Conservation (phyloP, 2,888 invertebrate species). For the Phengaris alcon region DNA sequence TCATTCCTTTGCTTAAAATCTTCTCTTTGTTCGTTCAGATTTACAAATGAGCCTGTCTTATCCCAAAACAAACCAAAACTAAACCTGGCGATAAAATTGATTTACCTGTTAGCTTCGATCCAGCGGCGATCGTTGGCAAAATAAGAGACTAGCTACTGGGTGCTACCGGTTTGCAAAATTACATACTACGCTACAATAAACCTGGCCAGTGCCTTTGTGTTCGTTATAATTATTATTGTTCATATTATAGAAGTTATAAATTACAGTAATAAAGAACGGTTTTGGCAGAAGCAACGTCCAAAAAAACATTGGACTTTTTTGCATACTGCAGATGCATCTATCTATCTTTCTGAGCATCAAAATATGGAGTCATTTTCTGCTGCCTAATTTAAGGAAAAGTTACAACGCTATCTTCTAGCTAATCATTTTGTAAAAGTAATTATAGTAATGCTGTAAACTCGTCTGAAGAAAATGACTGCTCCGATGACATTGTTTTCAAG, state of each 20-base stretch:
- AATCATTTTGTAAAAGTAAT: not conserved
- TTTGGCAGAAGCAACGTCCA: not conserved
- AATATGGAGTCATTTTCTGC: not conserved
- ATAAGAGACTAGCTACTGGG: not conserved
- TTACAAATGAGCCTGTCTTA: not conserved
- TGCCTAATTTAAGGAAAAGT: not conserved
- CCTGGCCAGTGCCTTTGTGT: constrained; percentile 4
- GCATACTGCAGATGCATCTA: no score
- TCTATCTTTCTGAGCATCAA: no score
- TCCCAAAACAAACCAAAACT: constrained; percentile 4
- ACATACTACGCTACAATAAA: constrained; percentile 12
- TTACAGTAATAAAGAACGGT: not conserved
- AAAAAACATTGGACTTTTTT: not conserved
- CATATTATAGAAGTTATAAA: not conserved
- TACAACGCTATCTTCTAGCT: not conserved
- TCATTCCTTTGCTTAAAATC: not conserved
- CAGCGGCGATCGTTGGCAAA: constrained; percentile 16
- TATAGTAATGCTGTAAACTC: not conserved
- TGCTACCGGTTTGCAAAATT: constrained; percentile 18
- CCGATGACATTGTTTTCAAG: constrained; percentile 20
- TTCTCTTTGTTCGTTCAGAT: constrained; percentile 1
- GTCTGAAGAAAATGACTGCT: not conserved
- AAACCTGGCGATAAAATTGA: not conserved
- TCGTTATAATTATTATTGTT: not conserved
- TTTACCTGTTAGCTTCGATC: not conserved